Base-by-base conservation (phyloP, 2,113 vertebrate genomes). In the Ellobius talpinus region DNA sequence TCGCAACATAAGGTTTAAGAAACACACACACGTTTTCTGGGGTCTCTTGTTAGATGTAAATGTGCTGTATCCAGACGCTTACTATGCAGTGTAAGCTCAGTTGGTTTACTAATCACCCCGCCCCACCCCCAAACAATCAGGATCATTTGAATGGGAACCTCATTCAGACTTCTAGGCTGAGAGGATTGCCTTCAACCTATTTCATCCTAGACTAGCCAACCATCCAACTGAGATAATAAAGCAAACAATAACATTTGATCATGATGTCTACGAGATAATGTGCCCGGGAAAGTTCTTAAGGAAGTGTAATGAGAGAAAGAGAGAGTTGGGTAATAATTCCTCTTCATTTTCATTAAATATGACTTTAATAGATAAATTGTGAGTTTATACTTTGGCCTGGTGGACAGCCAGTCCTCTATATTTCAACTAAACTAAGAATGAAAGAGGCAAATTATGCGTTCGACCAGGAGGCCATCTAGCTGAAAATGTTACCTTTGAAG, bases 1-100 rank as follows among this genome's bases (percentile, higher is more conserved):
- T 98, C 97, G 93, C 94, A 98, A 97, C 97, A 98, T 98, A 98
- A 98, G 98, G 98, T 98, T 98, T 98, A 96, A 97, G 97, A 97
- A 98, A 98, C 97, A 97, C 98, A 96, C 96, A 98, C 97, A 98
- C 98, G 97, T 98, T 85, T 98, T 97, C 95, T 94, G 93, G 96
- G 96, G 97, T 98, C 91, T 98, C 95, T 95, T 98, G 97, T 98
- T 96, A 96, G 92, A 97, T 97, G 98, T 98, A 98, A 98, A 97
- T 96, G 98, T 92, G 93, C 76, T 76, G 97, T 96, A 84, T 96
- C 98, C 98, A 98, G 98, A 98, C 94, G 96, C 96, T 95, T 97
- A 94, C 94, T 90, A 86, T 79, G 96, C 95, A 97, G 87, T 78
- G 73, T 95, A 97, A 96, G 96, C 97, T 98, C 98, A 88, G 96